A percentile compares a stretch with the other conserved stretches of the same genome.
Evolutionary conservation across 2,113 vertebrate genomes (phyloP).

Genomic region (Gymnogyps californianus): DNA sequence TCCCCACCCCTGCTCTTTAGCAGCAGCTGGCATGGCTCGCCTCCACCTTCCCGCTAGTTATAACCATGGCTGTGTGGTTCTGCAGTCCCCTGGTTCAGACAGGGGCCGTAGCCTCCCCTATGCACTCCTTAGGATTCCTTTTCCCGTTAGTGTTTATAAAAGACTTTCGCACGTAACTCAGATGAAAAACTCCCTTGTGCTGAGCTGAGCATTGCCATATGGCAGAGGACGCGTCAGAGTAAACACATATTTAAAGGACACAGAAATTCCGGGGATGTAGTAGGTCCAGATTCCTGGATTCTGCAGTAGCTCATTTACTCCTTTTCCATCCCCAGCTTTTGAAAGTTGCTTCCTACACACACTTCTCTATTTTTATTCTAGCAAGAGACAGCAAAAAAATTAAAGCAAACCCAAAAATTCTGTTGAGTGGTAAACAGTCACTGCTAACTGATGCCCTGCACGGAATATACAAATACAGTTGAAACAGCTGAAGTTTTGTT

Average conservation of each 20-base stretch:
- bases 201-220: slow-evolving; percentile 9
- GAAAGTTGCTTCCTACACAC: neutral
- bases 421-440: neutral
- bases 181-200: slow-evolving; percentile 10
- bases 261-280: neutral
- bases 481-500: neutral
- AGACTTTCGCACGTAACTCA: neutral
- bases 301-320: neutral
- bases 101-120: neutral
- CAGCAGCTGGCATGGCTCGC: neutral
- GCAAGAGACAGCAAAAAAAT: neutral
- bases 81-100: neutral
- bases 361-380: neutral
- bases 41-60: neutral
- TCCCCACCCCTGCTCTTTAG: neutral
- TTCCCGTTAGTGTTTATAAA: neutral
- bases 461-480: neutral
- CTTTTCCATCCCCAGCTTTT: neutral
- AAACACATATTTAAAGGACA: neutral
- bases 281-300: neutral
- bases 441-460: neutral
- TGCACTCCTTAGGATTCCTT: neutral
- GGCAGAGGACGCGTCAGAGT: neutral
- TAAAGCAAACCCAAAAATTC: neutral
- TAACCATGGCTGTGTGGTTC: neutral